Evolutionary conservation across 2,797 vertebrate genomes (phyloP).

Genomic region (Sebastes nivosus): DNA sequence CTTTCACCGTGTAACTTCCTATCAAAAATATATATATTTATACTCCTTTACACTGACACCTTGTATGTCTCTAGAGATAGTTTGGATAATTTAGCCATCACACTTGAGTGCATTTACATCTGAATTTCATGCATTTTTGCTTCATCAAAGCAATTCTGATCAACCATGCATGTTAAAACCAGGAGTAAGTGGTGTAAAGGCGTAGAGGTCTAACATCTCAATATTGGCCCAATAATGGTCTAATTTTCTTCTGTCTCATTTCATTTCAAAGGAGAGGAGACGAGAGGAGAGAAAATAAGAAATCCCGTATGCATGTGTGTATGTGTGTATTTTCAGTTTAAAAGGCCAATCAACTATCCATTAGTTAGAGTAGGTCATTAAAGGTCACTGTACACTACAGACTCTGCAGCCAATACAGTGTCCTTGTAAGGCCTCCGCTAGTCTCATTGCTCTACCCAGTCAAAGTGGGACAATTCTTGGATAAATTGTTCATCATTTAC

Average conservation of each 20-base stretch:
- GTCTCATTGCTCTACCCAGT: neutral
- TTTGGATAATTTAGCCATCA: conserved; percentile 17
- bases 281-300: neutral
- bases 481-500: neutral
- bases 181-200: neutral
- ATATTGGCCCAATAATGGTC: neutral
- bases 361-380: conserved; percentile 34
- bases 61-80: neutral
- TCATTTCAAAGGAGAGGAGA: neutral
- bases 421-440: conserved; percentile 20
- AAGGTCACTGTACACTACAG: conserved; percentile 16
- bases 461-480: neutral
- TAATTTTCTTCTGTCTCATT: conserved; percentile 2
- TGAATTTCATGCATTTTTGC: neutral
- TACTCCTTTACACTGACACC: neutral
- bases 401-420: neutral
- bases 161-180: neutral
- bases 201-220: neutral
- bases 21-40: neutral
- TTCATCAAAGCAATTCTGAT: neutral
- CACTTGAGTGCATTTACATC: conserved; percentile 12
- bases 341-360: conserved; percentile 29
- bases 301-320: neutral
- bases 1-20: neutral
- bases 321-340: neutral